These are phyloP conservation scores for Phallusia fumigata DNA, from an alignment of 23 tunicate genomes.

Conservation along the genomic window DNA sequence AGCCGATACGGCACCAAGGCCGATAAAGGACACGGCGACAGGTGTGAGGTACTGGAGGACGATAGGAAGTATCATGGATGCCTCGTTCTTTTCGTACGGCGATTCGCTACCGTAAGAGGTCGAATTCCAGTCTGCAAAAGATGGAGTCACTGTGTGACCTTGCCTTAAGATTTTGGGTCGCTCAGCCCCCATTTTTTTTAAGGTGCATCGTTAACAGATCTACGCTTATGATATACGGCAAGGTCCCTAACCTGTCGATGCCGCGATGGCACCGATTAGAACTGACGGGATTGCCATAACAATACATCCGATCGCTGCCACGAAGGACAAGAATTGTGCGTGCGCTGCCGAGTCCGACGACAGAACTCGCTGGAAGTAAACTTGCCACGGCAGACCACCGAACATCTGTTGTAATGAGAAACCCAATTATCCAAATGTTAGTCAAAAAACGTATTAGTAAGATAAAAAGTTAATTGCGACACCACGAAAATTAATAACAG, in stretches of 20 bases:
- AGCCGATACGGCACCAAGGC: constrained; percentile 78
- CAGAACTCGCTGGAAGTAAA: constrained; percentile 81
- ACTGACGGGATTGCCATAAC: constrained; percentile 82
- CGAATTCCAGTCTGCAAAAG: constrained; percentile 39
- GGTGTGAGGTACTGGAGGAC: constrained; percentile 65
- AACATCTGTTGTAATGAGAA: constrained; percentile 39
- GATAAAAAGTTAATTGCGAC: too few relatives aligned
- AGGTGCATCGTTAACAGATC: too few relatives aligned
- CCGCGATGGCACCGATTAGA: constrained; percentile 78
- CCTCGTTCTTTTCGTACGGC: constrained; percentile 25
- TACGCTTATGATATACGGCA: background rate
- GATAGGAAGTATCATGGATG: constrained; percentile 52
- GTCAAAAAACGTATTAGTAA: too few relatives aligned
- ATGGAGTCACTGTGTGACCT: too few relatives aligned
- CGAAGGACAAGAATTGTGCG: constrained; percentile 65
- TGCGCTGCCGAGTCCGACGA: constrained; percentile 60
- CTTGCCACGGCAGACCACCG: constrained; percentile 96
- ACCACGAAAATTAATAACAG: too few relatives aligned
- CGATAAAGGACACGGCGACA: constrained; percentile 58
- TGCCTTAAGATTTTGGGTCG: too few relatives aligned
- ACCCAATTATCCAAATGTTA: too few relatives aligned
- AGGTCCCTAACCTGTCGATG: constrained; percentile 35
- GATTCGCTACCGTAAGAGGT: constrained; percentile 22
- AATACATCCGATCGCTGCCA: constrained; percentile 78
- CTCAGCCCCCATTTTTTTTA: too few relatives aligned